Evolutionary conservation across 2,797 vertebrate genomes (phyloP), one percentile per base, ranked within the genome.

Genomic region (Cirrhinus molitorella): DNA sequence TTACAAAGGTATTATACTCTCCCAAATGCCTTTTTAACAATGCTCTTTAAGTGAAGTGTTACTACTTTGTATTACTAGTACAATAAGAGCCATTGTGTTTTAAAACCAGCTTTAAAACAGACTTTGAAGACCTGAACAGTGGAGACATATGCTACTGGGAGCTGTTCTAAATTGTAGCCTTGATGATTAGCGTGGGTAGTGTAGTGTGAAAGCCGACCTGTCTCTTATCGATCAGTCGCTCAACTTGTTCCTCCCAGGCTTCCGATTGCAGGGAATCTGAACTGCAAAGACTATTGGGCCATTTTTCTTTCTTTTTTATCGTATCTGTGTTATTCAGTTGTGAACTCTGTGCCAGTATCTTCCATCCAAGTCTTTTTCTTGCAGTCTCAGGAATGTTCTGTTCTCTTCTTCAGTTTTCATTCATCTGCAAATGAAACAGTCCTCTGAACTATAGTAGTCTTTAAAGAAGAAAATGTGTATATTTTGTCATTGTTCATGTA

Each of bases 131-230:
- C 37, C 53, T 72, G 82, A 85, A 67, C 79, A 81, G 65, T 87
- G 63, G 67, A 86, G 87, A 86, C 77, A 57, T 81, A 71, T 74
- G 66, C 87, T 85, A 71, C 78, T 72, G 83, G 86, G 85, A 80
- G 74, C 87, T 85, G 84, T 83, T 87, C 84, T 87, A 81, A 85
- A 87, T 85, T 86, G 83, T 79, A 84, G 83, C 81, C 80, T 85
- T 89, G 84, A 86, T 90, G 82, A 85, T 83, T 87, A 80, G 81
- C 76, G 66, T 77, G 75, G 86, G 83, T 81, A 80, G 65, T 87
- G 80, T 80, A 88, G 77, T 87, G 83, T 87, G 83, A 88, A 88
- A 86, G 80, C 84, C 77, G 66, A 79, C 81, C 71, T 74, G 88
- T 84, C 83, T 65, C 31, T 71, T 73, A 85, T 86, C 81, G 85